Evolutionary conservation across 1,140 invertebrate species (phyloP).

Genomic region (Hyles vespertilio): DNA sequence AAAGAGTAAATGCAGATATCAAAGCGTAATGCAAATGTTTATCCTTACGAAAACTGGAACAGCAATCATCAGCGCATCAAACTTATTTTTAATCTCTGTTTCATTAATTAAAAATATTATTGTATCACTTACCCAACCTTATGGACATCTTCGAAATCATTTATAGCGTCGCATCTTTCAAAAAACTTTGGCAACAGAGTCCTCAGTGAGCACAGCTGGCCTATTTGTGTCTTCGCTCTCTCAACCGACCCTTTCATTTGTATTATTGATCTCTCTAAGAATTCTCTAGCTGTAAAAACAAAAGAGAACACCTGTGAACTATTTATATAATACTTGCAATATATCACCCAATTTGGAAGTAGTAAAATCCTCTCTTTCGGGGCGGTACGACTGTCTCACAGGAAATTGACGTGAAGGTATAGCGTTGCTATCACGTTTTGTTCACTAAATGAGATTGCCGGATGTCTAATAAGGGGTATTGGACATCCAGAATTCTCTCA

Average conservation of each 20-base stretch:
- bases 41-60: too few relatives aligned
- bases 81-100: not conserved
- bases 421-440: too few relatives aligned
- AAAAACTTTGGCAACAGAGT: conserved; percentile 34
- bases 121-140: conserved; percentile 20
- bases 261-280: conserved; percentile 24
- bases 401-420: too few relatives aligned
- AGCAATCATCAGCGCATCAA: not conserved
- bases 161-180: conserved; percentile 14
- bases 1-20: not conserved
- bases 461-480: too few relatives aligned
- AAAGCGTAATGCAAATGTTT: not conserved
- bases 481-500: too few relatives aligned
- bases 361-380: too few relatives aligned
- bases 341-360: not conserved
- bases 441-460: too few relatives aligned
- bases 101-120: conserved; percentile 17
- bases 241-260: conserved; percentile 36
- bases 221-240: conserved; percentile 29
- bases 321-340: not conserved
- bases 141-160: conserved; percentile 21
- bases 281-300: conserved; percentile 16
- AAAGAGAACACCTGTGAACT: not conserved
- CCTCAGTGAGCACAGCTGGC: conserved; percentile 28
- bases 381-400: too few relatives aligned